Base-by-base conservation (phyloP, 2,888 invertebrate genomes). In the Diogma glabrata region DNA sequence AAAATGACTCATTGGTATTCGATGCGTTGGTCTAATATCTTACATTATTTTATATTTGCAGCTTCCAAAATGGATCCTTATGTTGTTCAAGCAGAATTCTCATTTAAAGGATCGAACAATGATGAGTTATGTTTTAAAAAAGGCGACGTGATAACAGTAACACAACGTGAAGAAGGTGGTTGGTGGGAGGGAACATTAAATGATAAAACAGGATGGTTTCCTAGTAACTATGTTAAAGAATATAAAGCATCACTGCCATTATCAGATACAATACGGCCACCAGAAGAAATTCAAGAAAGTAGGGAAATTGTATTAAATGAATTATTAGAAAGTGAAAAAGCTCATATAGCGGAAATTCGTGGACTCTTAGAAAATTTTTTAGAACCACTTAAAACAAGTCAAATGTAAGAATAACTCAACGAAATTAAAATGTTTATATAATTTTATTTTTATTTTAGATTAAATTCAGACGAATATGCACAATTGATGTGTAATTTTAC, bases 161-260 rank as follows among this genome's bases (percentile, higher is more conserved):
- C 96, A 26, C 97, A 99, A 70, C 82, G 81, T 53, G 87, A 91
- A 63, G 95, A 96, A 63, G 97, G 95, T 51, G 96, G 96, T 40
- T 97, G 97, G 97, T 99, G 97, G 97, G 99, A 99, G 74, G 97
- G 97, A 12, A 97, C 96, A 8, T 74, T 96, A 47, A 82, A 85
- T 54, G 94, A 90, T 59, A 89, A 88, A 67, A 96, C 96, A 56
- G 96, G 95, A 62, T 97, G 96, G 96, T 97, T 97, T 74, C 96
- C 96, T 55, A 90, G 91, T 65, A 96, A 96, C 73, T 96, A 95
- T 77, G 93, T 94, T 54, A 87, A 87, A 64, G 93, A 94, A 71
- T 82, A 81, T 66, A 88, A 87, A 17, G 67, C 66, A 50, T 63
- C 66, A 49, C 57, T 69, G 52, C 69, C 78, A 7, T 72, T 78